These are phyloP conservation scores for Hyles lineata DNA, from an alignment of 2,888 invertebrate species.

Conservation along the genomic window DNA sequence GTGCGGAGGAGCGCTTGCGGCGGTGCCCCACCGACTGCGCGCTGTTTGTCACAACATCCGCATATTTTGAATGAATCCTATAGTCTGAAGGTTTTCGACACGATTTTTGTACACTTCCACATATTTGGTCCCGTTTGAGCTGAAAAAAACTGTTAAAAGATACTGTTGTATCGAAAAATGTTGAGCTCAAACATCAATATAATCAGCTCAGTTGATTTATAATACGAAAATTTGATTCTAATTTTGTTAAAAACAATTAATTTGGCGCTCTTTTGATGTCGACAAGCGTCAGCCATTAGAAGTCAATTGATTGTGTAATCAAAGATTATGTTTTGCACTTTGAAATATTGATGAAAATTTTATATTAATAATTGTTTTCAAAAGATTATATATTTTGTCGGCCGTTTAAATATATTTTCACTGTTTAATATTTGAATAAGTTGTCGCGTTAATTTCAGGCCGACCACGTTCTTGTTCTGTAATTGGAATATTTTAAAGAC, in stretches of 20 bases:
- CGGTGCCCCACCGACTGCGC: constrained; percentile 44
- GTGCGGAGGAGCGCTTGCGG: constrained; percentile 44
- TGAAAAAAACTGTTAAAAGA: neutral
- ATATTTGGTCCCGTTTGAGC: constrained; percentile 2
- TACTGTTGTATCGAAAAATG: neutral
- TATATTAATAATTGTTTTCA: neutral
- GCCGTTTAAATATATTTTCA: neutral
- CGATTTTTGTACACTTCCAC: constrained; percentile 41
- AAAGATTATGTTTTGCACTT: constrained; percentile 7
- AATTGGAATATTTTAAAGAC: constrained; percentile 35
- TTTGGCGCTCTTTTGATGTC: constrained; percentile 8
- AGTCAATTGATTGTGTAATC: neutral
- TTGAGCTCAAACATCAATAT: constrained; percentile 6
- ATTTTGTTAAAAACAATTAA: neutral
- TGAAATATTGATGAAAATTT: neutral
- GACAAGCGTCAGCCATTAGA: neutral
- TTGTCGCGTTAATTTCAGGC: neutral
- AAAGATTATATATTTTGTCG: constrained; percentile 2
- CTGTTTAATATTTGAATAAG: neutral
- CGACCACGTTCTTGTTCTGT: constrained; percentile 27
- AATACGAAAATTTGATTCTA: neutral
- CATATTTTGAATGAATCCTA: constrained; percentile 32
- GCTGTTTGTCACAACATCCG: constrained; percentile 50
- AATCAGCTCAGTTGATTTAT: neutral
- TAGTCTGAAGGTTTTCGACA: constrained; percentile 34